Percentiles rank a stretch among this genome's conserved stretches.
phyloP scores from a whole-genome alignment of 1,140 invertebrate species.

The Listronotus oregonensis region DNA sequence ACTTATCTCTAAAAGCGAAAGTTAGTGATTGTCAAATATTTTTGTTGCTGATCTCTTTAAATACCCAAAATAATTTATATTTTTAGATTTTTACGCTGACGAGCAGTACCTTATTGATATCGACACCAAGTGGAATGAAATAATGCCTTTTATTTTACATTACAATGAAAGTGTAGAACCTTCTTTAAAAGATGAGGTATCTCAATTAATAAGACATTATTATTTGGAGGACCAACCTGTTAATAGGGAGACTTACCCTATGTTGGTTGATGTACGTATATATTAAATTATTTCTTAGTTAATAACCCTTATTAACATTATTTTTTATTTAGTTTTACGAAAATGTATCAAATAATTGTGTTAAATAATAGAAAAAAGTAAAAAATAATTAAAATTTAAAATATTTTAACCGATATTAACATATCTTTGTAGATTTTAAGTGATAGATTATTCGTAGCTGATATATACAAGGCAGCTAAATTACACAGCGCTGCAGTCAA shows the following conservation, averaged over 20 bases:
- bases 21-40: no score
- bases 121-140: slow-evolving; percentile 43
- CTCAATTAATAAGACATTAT: slow-evolving; percentile 42
- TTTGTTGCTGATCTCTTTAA: no score
- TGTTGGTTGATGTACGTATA: slow-evolving; percentile 37
- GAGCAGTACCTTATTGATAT: slow-evolving; percentile 41
- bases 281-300: no score
- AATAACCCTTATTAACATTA: no score
- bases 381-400: no score
- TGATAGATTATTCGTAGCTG: slow-evolving; percentile 64
- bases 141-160: slow-evolving; percentile 47
- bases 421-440: slow-evolving; percentile 58
- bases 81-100: slow-evolving; percentile 45
- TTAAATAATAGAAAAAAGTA: no score
- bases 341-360: no score
- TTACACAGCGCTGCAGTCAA: slow-evolving; percentile 60
- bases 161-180: slow-evolving; percentile 43
- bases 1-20: no score
- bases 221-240: slow-evolving; percentile 42
- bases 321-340: no score
- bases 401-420: not conserved
- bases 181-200: slow-evolving; percentile 31
- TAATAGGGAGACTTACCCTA: slow-evolving; percentile 35
- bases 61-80: slow-evolving; percentile 44
- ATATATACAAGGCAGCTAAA: slow-evolving; percentile 61